phyloP scores from a whole-genome alignment of 2,113 vertebrate genomes.

The Stigmatopora nigra region DNA sequence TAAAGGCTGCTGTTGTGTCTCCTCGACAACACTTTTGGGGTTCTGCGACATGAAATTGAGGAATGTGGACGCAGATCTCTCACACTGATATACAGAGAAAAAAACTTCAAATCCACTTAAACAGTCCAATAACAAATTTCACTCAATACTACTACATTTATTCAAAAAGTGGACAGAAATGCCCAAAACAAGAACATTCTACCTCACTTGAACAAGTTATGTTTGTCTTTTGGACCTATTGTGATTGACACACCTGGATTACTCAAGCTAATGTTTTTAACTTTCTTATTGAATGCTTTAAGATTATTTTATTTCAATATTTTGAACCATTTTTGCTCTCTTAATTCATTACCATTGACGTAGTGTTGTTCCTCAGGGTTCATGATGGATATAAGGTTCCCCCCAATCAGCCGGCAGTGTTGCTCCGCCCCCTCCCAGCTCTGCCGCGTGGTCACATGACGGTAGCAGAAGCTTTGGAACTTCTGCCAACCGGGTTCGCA shows the following conservation, averaged over 20 bases:
- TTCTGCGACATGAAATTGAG: background rate
- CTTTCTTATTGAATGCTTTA: too few species aligned
- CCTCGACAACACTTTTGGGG: slow-evolving; percentile 2
- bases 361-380: slow-evolving; percentile 85
- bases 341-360: slow-evolving; percentile 74
- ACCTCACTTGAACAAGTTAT: too few species aligned
- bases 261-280: too few species aligned
- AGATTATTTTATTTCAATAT: too few species aligned
- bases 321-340: background rate
- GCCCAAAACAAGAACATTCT: too few species aligned
- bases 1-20: slow-evolving; percentile 31
- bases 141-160: too few species aligned
- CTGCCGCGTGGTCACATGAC: slow-evolving; percentile 77
- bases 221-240: too few species aligned
- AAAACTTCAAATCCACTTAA: background rate
- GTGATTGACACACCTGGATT: too few species aligned
- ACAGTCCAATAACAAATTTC: background rate
- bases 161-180: too few species aligned
- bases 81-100: background rate
- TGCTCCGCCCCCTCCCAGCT: slow-evolving; percentile 89
- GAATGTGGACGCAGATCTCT: background rate
- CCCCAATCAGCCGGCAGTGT: slow-evolving; percentile 77
- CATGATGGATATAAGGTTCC: slow-evolving; percentile 84
- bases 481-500: slow-evolving; percentile 83
- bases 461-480: slow-evolving; percentile 89